A percentile compares a stretch with the other conserved stretches of the same genome.
Conservation (phyloP, 2,113 vertebrate species). For the Poicephalus gulielmi region DNA sequence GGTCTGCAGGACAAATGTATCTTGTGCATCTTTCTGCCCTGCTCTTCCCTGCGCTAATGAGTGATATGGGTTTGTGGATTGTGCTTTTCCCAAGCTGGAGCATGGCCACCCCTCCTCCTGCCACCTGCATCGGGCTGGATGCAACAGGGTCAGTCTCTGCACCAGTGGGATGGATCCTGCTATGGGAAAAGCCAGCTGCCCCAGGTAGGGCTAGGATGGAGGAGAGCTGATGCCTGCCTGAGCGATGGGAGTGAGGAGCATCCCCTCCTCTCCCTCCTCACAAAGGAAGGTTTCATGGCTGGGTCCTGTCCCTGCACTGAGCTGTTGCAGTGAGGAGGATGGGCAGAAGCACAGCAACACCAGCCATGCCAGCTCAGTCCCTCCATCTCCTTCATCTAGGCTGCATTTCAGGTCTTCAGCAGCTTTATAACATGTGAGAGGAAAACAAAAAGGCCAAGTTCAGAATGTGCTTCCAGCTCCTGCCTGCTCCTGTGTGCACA, state of each 20-base stretch:
- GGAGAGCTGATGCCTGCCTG: background rate
- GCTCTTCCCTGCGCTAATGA: background rate
- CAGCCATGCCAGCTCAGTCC: background rate
- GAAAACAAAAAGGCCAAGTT: background rate
- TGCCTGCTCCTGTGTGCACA: background rate
- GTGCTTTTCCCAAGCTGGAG: background rate
- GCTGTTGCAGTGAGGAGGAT: background rate
- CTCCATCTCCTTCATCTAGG: background rate
- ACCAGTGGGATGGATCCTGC: background rate
- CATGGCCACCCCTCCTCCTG: background rate
- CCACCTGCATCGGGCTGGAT: background rate
- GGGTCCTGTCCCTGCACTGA: background rate
- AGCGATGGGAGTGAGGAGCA: too few species aligned
- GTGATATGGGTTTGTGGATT: background rate
- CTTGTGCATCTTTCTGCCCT: background rate
- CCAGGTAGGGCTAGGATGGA: background rate
- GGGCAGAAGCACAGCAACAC: background rate
- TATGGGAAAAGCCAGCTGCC: background rate
- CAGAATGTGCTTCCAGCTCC: background rate
- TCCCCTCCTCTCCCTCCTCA: background rate
- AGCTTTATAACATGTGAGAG: background rate
- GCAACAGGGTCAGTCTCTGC: background rate
- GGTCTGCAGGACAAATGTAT: fast-evolving
- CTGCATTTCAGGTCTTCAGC: background rate
- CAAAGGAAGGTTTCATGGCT: too few species aligned